Base-by-base conservation (phyloP, 2,797 vertebrate genomes). In the Hippoglossus hippoglossus region DNA sequence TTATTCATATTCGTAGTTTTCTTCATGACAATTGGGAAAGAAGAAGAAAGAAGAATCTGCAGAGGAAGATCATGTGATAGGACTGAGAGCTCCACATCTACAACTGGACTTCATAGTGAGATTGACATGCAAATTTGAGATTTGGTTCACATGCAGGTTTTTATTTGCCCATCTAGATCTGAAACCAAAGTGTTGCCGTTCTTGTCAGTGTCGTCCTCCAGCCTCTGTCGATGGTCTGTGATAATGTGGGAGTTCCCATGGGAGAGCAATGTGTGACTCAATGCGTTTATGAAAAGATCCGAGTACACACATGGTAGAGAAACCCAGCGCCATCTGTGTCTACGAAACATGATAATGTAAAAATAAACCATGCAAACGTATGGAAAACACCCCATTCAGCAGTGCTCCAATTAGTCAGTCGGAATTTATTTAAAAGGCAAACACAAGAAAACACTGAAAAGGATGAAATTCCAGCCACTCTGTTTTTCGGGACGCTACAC, bases 401-500 rank as follows among this genome's bases (percentile, higher is more conserved):
- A 47, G 51, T 0, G 47, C 59, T 79, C 73, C 31, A 81, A 88
- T 91, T 91, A 85, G 82, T 86, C 84, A 86, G 59, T 81, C 12
- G 21, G 77, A 81, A 85, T 92, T 90, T 92, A 88, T 90, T 91
- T 67, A 87, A 87, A 58, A 89, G 76, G 71, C 50, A 89, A 84
- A 89, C 69, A 84, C 55, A 86, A 76, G 62, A 83, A 70, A 67
- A 85, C 71, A 67, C 9, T 78, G 67, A 81, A 84, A 81, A 22
- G 73, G 80, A 82, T 84, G 75, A 84, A 87, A 87, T 85, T 85
- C 63, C 75, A 89, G 84, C 80, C 76, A 67, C 75, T 73, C 64
- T 53, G 8, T 86, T 87, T 85, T 86, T 85, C 0, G 36, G 73
- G 85, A 86, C 60, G 52, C 77, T 73, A 87, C 79, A 87, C 60